Base-by-base conservation (phyloP, 2,113 vertebrate genomes). In the Anseranas semipalmata region DNA sequence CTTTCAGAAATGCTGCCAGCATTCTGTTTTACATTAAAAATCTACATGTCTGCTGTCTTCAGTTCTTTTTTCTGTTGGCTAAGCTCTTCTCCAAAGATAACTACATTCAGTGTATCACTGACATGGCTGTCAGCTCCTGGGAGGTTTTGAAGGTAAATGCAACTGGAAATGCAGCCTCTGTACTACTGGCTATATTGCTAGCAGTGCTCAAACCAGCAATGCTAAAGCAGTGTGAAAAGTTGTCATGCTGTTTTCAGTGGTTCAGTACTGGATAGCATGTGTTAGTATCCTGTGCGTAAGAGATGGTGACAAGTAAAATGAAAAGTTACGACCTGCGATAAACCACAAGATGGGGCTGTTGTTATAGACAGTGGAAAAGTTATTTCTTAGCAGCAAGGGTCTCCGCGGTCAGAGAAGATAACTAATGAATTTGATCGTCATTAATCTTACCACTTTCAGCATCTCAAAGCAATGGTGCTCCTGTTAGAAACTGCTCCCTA, bases 261-360 rank as follows among this genome's bases (percentile, higher is more conserved):
- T 60, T 82, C 53, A 33, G 2, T 1, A 0, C 9, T 5, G 48
- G 39, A 3, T 37, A 50, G 46, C 10, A 9, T 8, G 0, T 2
- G 43, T 39, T 15, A 35, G 16, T 30, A 46, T 35, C 22, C 37
- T 16, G 43, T 5, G 9, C 10, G 4, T 5, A 11, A 16, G 21
- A 53, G 20, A 15, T 21, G 3, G 14, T 1, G 72, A 73, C 27
- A 22, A 15, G 4, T 24, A 20, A 81, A 91, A n/a, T 6, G 25
- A 33, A 25, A 83, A 85, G 73, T 72, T 41, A 65, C 35, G 35
- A 41, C 3, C 79, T 12, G 39, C 20, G 48, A 20, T 32, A 25
- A 55, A 37, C 96, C 97, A 96, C 93, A 48, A 95, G 97, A 25
- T 97, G 97, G 96, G 77, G 95, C 96, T 96, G 79, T 56, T 78